Evolutionary conservation across 2,113 vertebrate species (phyloP).

Genomic region (Chaetodon trifascialis): DNA sequence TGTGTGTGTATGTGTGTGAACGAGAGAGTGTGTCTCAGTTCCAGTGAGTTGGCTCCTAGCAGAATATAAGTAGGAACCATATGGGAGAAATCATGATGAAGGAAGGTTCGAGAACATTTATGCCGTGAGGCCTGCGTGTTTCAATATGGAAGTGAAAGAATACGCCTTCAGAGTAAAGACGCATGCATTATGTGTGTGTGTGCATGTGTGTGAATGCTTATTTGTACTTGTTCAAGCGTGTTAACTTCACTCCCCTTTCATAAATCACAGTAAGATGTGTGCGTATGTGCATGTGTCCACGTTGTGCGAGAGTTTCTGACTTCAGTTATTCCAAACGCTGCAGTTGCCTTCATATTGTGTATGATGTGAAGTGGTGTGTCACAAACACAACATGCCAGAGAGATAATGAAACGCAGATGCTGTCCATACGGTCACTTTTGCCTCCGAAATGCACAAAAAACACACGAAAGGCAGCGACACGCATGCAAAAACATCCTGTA

Average conservation of each 20-base stretch:
- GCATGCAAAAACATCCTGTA: background rate
- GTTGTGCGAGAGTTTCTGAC: constrained; percentile 1
- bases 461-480: background rate
- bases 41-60: constrained; percentile 67
- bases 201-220: constrained; percentile 13
- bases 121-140: constrained; percentile 39
- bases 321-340: constrained; percentile 39
- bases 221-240: constrained; percentile 31
- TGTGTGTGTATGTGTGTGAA: constrained; percentile 11
- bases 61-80: constrained; percentile 77
- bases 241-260: constrained; percentile 24
- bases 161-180: constrained; percentile 37
- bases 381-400: constrained; percentile 20
- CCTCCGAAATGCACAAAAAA: background rate
- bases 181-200: constrained; percentile 6
- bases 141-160: constrained; percentile 32
- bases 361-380: constrained; percentile 27
- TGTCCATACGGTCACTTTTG: background rate
- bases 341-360: constrained; percentile 13
- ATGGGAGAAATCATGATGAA: constrained; percentile 76
- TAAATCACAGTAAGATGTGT: constrained; percentile 35
- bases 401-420: constrained; percentile 26
- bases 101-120: constrained; percentile 69
- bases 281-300: constrained; percentile 9
- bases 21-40: constrained; percentile 42